Conservation (phyloP, 2,888 invertebrate genomes). For the Ashinkailepas kermadecensis region DNA sequence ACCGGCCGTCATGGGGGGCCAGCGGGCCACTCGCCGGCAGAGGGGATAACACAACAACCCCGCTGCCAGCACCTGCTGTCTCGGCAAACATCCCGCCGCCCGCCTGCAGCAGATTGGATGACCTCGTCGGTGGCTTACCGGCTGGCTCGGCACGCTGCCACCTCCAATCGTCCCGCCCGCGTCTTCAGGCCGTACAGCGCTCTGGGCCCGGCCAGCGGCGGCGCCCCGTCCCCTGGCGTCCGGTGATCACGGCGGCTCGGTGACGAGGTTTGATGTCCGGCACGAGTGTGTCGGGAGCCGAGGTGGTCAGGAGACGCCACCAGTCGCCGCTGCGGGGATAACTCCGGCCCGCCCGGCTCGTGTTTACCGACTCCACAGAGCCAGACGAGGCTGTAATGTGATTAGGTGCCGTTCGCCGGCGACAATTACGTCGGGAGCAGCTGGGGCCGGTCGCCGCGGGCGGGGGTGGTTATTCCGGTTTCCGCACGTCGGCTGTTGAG, state of each 20-base stretch:
- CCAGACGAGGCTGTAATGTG: too few species aligned
- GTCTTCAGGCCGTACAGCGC: background rate
- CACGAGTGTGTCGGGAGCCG: too few species aligned
- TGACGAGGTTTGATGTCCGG: too few species aligned
- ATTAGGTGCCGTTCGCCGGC: too few species aligned
- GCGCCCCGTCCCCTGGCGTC: background rate
- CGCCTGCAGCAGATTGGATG: background rate
- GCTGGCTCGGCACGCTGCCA: background rate
- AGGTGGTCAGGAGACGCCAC: too few species aligned
- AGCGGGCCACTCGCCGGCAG: background rate
- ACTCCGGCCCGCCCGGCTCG: too few species aligned
- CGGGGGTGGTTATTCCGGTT: too few species aligned
- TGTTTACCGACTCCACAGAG: too few species aligned
- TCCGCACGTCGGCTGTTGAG: too few species aligned
- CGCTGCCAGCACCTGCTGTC: background rate
- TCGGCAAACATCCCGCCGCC: background rate
- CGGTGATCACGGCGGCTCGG: background rate
- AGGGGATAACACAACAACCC: background rate
- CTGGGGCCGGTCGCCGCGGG: too few species aligned
- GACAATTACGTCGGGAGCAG: too few species aligned
- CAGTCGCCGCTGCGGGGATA: too few species aligned
- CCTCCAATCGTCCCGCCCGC: background rate
- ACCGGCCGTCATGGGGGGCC: background rate
- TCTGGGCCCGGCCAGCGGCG: background rate
- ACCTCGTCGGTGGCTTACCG: background rate